A percentile compares a stretch with the other conserved stretches of the same genome.
Evolutionary conservation across 2,797 vertebrate genomes (phyloP).

Genomic region (Fringilla coelebs): DNA sequence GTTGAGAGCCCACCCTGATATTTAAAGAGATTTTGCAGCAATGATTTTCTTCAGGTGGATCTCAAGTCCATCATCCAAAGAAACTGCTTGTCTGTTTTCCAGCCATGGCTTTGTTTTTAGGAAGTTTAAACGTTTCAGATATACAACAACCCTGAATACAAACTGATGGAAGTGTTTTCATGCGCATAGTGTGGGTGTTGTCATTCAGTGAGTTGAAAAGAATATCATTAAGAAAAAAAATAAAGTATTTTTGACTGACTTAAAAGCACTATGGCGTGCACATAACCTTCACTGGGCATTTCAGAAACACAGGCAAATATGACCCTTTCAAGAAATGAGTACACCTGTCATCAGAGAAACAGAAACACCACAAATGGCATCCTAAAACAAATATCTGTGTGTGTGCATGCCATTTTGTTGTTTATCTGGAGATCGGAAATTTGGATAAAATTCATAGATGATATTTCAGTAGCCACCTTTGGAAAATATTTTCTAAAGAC

Average conservation of each 20-base stretch:
- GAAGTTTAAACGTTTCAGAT: not conserved
- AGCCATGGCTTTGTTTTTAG: not conserved
- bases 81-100: not conserved
- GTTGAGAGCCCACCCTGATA: not conserved
- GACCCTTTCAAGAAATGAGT: not conserved
- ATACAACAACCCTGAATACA: not conserved
- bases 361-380: not conserved
- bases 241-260: not conserved
- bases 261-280: not conserved
- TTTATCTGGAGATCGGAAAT: not conserved
- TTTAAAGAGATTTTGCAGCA: not conserved
- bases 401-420: not conserved
- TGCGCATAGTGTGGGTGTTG: rapidly evolving
- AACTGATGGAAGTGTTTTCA: not conserved
- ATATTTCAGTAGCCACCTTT: not conserved
- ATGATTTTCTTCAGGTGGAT: not conserved
- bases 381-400: not conserved
- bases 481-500: not conserved
- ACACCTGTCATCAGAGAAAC: not conserved
- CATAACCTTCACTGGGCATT: not conserved
- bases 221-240: not conserved
- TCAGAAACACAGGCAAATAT: not conserved
- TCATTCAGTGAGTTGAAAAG: not conserved
- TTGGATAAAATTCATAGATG: not conserved
- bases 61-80: not conserved